A percentile compares a stretch with the other conserved stretches of the same genome.
phyloP scores from a whole-genome alignment of 2,888 invertebrate genomes.

The Agrotis segetum region DNA sequence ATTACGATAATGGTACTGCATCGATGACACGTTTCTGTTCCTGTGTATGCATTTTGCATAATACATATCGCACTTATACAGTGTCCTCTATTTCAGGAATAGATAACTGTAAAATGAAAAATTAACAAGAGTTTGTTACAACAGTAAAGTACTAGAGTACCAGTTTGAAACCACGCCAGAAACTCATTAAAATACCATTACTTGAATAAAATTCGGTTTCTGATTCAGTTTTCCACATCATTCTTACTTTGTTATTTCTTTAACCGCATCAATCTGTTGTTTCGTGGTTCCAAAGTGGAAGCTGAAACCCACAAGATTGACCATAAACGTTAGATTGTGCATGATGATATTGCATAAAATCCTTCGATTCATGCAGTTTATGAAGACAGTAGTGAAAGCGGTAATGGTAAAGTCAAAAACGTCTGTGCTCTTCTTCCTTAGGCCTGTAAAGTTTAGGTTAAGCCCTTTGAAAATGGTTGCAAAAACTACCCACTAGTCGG shows the following conservation, averaged over 20 bases:
- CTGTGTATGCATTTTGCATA: slow-evolving; percentile 12
- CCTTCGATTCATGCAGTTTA: background rate
- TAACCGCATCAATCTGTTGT: too few relatives aligned
- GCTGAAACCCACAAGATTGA: background rate
- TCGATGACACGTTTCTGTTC: slow-evolving; percentile 12
- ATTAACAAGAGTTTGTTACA: background rate
- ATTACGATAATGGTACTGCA: background rate
- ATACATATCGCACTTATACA: slow-evolving; percentile 9
- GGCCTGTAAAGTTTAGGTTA: too few relatives aligned
- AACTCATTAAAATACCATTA: background rate
- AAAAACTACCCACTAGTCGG: background rate
- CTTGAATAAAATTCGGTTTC: background rate
- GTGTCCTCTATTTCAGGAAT: background rate
- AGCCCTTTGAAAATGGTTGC: background rate
- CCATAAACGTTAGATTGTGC: background rate
- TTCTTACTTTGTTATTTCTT: background rate
- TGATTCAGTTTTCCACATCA: background rate
- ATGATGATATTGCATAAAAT: background rate
- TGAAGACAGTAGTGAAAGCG: background rate
- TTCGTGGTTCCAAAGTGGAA: background rate
- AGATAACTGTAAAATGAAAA: background rate
- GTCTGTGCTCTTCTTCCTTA: too few relatives aligned
- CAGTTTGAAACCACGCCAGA: background rate
- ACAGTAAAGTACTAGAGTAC: background rate
- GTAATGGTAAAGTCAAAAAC: background rate